Percentiles rank a stretch among this genome's conserved stretches.
Evolutionary conservation across 1,140 invertebrate species (phyloP).

Genomic region (honey bee (Apis mellifera)): Amel_HAv3.1 CM009932.2:16052501-16053000

Average conservation of each 20-base stretch:
- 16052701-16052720: conserved; percentile 66
- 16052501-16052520: neutral
- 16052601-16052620: conserved; percentile 70
- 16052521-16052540: neutral
- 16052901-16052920: neutral
- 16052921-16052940: neutral
- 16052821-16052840: conserved; percentile 58
- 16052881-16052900: conserved; percentile 76
- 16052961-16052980: neutral
- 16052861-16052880: conserved; percentile 79
- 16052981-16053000: conserved; percentile 79
- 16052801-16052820: conserved; percentile 72
- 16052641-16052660: conserved; percentile 50
- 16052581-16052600: conserved; percentile 80
- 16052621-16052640: conserved; percentile 58
- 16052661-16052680: conserved; percentile 72
- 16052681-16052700: conserved; percentile 63
- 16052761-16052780: conserved; percentile 70
- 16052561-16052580: conserved; percentile 80
- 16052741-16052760: conserved; percentile 68
- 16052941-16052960: neutral
- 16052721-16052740: conserved; percentile 58
- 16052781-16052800: conserved; percentile 67
- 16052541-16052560: conserved; percentile 74
- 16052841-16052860: conserved; percentile 81